phyloP scores from a whole-genome alignment of 2,113 vertebrate genomes.

The Perccottus glenii region DNA sequence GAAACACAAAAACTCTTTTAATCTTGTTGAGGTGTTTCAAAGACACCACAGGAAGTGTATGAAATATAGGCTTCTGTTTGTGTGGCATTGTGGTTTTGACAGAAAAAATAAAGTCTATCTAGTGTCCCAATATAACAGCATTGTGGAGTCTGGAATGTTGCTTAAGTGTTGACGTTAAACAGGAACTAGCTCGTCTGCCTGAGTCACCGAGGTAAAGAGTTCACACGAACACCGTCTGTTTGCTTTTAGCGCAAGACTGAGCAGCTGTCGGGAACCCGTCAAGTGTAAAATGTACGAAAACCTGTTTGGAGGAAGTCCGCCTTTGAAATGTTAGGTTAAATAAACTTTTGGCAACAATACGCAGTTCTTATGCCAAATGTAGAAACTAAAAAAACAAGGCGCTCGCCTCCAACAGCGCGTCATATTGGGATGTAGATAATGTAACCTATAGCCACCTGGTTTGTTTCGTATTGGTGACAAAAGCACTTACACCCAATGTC shows the following conservation, averaged over 20 bases:
- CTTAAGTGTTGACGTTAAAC: not conserved
- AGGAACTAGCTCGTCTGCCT: not conserved
- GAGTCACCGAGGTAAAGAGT: not conserved
- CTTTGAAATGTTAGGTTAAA: not conserved
- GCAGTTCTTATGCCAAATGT: no score
- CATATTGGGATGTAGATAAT: not conserved
- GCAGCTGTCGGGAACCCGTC: no score
- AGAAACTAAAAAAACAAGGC: not conserved
- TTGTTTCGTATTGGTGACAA: not conserved
- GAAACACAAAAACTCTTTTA: not conserved
- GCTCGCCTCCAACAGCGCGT: not conserved
- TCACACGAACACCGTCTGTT: no score
- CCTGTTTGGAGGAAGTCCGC: not conserved
- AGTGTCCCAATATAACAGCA: no score
- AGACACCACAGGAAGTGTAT: no score
- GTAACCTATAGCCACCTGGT: not conserved
- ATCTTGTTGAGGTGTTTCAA: no score
- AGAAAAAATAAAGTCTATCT: no score
- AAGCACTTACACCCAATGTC: not conserved
- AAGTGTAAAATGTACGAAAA: not conserved
- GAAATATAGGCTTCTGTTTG: no score
- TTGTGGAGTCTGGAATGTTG: not conserved
- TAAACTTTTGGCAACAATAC: no score
- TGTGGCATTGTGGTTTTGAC: no score
- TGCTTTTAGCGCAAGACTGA: slow-evolving; percentile 14